Evolutionary conservation across 2,888 invertebrate genomes (phyloP), one percentile per base, ranked within the genome.

Genomic region (Catotricha subobsoleta): DNA sequence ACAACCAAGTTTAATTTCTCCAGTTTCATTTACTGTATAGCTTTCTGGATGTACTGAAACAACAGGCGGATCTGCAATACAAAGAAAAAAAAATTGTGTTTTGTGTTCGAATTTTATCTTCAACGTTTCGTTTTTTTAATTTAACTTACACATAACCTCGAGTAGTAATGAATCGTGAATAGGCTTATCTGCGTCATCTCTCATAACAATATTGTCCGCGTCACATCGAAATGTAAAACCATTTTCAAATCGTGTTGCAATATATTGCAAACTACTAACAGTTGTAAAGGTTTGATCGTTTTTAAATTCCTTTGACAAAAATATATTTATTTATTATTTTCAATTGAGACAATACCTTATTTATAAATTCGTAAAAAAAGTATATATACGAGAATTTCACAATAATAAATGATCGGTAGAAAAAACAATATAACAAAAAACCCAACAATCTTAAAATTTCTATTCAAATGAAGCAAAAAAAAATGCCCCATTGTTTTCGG

Each of bases 81-180:
- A 38, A 44, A 39, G 25, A 15, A 18, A 30, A 43, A 30, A 12
- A 41, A 34, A 15, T 20, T 23, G 15, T 57, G 21, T 21, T 27
- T n/a, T n/a, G n/a, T 21, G 35, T 5, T 35, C 27, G 21, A 19
- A 18, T 10, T 19, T 19, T 15, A 18, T 13, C 12, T 13, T 12
- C n/a, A 20, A 2, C 20, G 20, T 10, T n/a, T 15, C 16, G n/a
- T 16, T 30, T 18, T 9, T 25, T n/a, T 9, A 28, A 23, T 16
- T 30, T 30, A n/a, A 76, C 87, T 80, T 74, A 91, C 90, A 90
- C 65, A 82, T 72, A 45, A 91, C 84, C 63, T 86, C 82, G 45
- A 90, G 66, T 34, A 74, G 74, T 31, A 74, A 66, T 8, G 72
- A 72, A 25, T 76, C 73, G 47, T 77, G 71, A 58, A 87, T 70